Conservation (phyloP, 1,140 invertebrate genomes). For the Pseudobourletiella spinata region DNA sequence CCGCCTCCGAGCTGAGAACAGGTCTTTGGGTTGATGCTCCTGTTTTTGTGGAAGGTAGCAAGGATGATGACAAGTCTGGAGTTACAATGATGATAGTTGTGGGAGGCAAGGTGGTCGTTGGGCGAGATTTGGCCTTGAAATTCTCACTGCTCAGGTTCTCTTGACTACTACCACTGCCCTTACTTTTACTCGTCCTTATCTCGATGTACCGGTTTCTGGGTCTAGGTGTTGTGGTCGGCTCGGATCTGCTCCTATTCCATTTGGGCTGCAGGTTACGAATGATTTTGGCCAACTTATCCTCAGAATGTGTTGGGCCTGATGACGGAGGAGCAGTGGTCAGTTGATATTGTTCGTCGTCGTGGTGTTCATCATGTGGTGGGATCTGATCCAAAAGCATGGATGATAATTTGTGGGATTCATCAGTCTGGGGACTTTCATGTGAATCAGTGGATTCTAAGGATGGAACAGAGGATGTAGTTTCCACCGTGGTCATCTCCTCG, state of each 20-base stretch:
- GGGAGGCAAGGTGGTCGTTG: not conserved
- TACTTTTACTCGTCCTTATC: too few relatives aligned
- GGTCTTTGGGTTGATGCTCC: not conserved
- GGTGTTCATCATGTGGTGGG: constrained; percentile 16
- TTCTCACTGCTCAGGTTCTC: not conserved
- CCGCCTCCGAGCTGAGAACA: not conserved
- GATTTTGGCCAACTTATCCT: constrained; percentile 18
- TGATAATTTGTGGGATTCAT: constrained; percentile 4
- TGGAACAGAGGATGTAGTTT: not conserved
- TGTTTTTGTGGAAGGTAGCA: not conserved
- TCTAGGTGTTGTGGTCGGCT: constrained; percentile 1
- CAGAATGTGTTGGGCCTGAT: not conserved
- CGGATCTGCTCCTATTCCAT: constrained; percentile 9
- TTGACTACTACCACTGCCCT: not conserved
- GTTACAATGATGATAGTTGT: not conserved
- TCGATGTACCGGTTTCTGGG: not conserved
- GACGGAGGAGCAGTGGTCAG: constrained; percentile 5
- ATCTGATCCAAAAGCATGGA: constrained; percentile 23
- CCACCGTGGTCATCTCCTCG: not conserved
- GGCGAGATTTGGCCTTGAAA: not conserved
- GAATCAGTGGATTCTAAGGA: not conserved
- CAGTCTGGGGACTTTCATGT: not conserved
- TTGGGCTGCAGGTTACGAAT: constrained; percentile 26
- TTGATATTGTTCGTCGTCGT: not conserved
- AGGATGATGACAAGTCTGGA: not conserved